phyloP scores from a whole-genome alignment of 2,113 vertebrate genomes.

The Paracanthobrama guichenoti region DNA sequence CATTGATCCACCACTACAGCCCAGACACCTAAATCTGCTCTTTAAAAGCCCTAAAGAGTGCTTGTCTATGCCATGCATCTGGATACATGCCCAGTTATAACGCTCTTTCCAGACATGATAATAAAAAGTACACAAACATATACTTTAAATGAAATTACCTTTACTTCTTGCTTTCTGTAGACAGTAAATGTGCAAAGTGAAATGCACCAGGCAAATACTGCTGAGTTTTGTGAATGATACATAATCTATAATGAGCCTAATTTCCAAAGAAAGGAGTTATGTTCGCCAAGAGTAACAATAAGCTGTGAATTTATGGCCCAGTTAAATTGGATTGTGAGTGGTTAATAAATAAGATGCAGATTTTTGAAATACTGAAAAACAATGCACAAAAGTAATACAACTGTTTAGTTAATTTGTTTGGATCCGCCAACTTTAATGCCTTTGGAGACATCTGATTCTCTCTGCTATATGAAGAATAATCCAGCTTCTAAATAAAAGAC shows the following conservation, averaged over 20 bases:
- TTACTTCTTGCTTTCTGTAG: background rate
- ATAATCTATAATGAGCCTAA: conserved; percentile 16
- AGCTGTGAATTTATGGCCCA: background rate
- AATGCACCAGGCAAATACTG: background rate
- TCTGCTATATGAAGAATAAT: conserved; percentile 9
- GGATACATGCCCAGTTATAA: background rate
- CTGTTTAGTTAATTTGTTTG: background rate
- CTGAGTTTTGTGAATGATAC: background rate
- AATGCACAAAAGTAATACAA: background rate
- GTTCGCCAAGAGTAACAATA: background rate
- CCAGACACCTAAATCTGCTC: background rate
- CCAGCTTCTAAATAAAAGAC: conserved; percentile 36
- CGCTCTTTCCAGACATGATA: background rate
- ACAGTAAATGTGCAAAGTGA: background rate
- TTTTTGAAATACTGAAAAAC: background rate
- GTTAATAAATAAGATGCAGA: conserved; percentile 7
- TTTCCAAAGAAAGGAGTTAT: background rate
- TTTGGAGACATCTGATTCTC: background rate
- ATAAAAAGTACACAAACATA: background rate
- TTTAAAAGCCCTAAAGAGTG: background rate
- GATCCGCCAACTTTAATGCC: background rate
- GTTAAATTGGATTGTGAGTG: conserved; percentile 11
- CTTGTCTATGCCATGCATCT: background rate
- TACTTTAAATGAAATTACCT: background rate
- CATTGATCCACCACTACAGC: background rate